Evolutionary conservation across 2,888 invertebrate genomes (phyloP), one percentile per base, ranked within the genome.

Genomic region (Rhingia campestris): DNA sequence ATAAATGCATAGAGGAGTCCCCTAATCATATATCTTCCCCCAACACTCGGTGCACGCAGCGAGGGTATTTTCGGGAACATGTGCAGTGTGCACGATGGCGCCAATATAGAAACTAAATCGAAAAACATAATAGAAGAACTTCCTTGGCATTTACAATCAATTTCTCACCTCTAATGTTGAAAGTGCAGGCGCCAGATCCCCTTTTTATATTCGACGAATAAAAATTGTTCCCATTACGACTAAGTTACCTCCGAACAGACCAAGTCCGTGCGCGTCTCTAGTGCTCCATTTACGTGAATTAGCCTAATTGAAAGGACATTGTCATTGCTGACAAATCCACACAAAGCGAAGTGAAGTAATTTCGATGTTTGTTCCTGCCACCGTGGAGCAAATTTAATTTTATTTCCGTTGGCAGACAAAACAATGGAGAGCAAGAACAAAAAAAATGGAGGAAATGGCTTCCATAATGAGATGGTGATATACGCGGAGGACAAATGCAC

Each of bases 301-400:
- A 69, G 73, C 63, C 63, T 82, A 79, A 82, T 82, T 82, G 82
- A 63, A 77, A 82, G 82, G 73, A 73, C 79, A 79, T 69, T 82
- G 79, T 77, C 67, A 58, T 51, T 39, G 73, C 67, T 79, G 67
- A 69, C 82, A 82, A 73, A 67, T 73, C 69, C 53, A 79, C 67
- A 69, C 72, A 67, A 53, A 63, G 37, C 12, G 54, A 66, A 67
- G 63, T 56, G 41, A 64, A 72, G 73, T 69, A 67, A 79, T 67
- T 79, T 79, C 79, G 51, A 73, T 69, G 58, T 79, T 79, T 69
- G 73, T 82, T 82, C 73, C 67, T 69, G 66, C 64, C 41, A 12
- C 56, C 72, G 49, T 5, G 54, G 41, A 79, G 67, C 61, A 58
- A 79, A 79, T 82, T 73, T 61, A 82, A 79, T 73, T 79, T 79